Conservation (phyloP, 2,888 invertebrate genomes). For the Ophonus ardosiacus region DNA sequence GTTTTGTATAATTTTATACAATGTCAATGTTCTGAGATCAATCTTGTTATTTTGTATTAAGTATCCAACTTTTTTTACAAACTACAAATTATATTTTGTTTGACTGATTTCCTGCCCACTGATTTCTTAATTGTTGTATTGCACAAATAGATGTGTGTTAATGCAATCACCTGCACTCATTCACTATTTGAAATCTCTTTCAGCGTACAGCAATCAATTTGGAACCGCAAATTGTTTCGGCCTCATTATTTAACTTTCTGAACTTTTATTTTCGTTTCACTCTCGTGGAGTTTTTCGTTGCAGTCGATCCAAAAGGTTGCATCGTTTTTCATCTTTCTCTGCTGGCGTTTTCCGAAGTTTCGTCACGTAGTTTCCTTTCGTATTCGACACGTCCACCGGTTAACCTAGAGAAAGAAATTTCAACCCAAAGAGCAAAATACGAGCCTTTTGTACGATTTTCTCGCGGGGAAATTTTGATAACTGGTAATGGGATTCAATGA, state of each 20-base stretch:
- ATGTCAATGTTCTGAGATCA: no score
- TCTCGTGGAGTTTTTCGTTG: background rate
- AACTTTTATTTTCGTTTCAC: slow-evolving; percentile 26
- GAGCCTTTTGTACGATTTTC: slow-evolving; percentile 18
- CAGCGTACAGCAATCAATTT: slow-evolving; percentile 19
- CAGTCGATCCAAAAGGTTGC: background rate
- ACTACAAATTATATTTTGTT: no score
- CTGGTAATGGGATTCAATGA: background rate
- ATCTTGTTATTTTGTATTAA: no score
- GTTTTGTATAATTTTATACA: no score
- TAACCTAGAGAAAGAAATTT: slow-evolving; percentile 46
- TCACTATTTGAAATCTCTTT: slow-evolving; percentile 14
- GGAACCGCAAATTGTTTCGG: slow-evolving; percentile 26
- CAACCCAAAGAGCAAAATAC: background rate
- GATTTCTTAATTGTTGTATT: background rate
- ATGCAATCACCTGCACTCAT: background rate
- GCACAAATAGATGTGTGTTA: background rate
- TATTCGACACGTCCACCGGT: slow-evolving; percentile 33
- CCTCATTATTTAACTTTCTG: slow-evolving; percentile 1
- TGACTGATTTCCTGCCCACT: no score
- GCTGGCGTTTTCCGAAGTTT: slow-evolving; percentile 11
- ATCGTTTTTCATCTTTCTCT: background rate
- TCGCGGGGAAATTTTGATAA: slow-evolving; percentile 6
- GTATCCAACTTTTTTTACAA: no score
- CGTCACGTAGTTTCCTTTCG: slow-evolving; percentile 24